These are phyloP conservation scores for Cranoglanis bouderius DNA, from an alignment of 2,113 vertebrate genomes.

Conservation along the genomic window DNA sequence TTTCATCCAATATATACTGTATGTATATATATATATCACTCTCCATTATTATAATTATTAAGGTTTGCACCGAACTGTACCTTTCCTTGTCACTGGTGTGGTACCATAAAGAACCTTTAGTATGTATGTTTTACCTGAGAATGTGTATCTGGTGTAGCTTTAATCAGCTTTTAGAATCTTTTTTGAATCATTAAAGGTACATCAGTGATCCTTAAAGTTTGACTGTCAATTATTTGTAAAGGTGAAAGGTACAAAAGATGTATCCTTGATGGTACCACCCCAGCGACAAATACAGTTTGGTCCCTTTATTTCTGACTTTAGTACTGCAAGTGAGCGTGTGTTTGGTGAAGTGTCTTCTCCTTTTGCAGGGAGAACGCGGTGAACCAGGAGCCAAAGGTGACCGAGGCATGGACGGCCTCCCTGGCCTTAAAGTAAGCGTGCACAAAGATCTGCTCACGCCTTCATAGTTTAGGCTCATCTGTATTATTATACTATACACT, in stretches of 20 bases:
- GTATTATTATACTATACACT: not conserved
- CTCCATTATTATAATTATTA: not conserved
- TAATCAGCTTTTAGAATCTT: not conserved
- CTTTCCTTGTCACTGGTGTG: not conserved
- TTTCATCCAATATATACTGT: too few relatives aligned
- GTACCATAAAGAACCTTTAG: not conserved
- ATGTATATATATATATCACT: too few relatives aligned
- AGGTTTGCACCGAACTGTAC: not conserved
- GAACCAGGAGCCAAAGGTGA: constrained; percentile 66
- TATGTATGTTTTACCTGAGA: not conserved
- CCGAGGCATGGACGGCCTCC: constrained; percentile 72
- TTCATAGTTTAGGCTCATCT: not conserved
- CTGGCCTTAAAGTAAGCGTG: constrained; percentile 68
- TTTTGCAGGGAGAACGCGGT: constrained; percentile 70
- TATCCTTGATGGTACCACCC: not conserved
- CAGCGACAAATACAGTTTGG: not conserved
- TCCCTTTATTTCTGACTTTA: not conserved
- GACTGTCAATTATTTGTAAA: not conserved
- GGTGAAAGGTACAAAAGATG: not conserved
- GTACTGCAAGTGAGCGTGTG: not conserved
- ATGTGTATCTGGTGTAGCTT: not conserved
- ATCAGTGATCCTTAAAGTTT: not conserved
- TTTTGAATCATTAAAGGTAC: not conserved
- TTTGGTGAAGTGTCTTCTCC: not conserved
- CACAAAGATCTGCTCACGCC: not conserved